These are phyloP conservation scores for Mormoops blainvillei DNA, from an alignment of 2,113 vertebrate species.

Conservation along the genomic window DNA sequence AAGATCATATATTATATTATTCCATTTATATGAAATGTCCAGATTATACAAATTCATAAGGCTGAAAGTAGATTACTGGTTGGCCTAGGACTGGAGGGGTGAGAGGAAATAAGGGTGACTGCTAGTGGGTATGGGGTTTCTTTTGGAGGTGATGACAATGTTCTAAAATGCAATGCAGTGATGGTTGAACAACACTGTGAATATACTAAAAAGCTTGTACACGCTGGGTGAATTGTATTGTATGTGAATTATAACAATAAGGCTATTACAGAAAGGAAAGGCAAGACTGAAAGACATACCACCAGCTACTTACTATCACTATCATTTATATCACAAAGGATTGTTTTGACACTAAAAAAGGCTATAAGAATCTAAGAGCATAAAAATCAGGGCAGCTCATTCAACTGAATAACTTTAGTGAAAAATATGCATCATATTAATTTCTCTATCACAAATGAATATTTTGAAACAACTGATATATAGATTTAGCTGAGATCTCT, in stretches of 20 bases:
- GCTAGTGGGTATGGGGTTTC: neutral
- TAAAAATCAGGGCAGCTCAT: neutral
- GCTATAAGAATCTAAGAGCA: neutral
- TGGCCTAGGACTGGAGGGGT: neutral
- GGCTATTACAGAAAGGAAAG: neutral
- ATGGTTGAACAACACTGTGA: neutral
- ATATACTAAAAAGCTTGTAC: neutral
- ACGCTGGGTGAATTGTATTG: neutral
- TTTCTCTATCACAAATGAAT: neutral
- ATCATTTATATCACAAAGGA: neutral
- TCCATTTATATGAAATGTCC: neutral
- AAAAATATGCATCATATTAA: neutral
- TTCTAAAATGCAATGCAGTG: neutral
- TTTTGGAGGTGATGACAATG: neutral
- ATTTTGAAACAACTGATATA: neutral
- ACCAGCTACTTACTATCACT: neutral
- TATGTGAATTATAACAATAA: neutral
- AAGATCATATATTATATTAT: neutral
- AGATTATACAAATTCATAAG: neutral
- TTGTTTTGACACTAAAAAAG: neutral
- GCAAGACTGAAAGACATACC: neutral
- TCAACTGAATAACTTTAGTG: neutral
- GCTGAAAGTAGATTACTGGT: neutral
- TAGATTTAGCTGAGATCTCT: neutral
- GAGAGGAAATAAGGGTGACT: neutral